phyloP scores from a whole-genome alignment of 2,888 invertebrate genomes.

The Apodemia arnacis region DNA sequence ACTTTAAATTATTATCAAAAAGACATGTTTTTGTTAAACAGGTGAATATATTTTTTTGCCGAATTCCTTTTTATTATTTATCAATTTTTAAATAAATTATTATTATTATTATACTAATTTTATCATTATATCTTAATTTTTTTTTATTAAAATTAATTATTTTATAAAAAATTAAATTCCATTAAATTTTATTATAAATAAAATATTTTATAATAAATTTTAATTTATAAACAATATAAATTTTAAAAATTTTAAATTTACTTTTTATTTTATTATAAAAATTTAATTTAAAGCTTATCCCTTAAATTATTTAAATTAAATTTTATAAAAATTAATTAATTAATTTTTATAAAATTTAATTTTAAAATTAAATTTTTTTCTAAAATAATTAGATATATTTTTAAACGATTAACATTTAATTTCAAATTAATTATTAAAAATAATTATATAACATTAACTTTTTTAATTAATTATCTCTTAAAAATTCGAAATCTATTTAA shows the following conservation, averaged over 20 bases:
- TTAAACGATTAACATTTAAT: slow-evolving; percentile 96
- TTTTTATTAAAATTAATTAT: slow-evolving; percentile 90
- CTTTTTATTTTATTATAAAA: slow-evolving; percentile 91
- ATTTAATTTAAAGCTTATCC: slow-evolving; percentile 95
- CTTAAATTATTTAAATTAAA: slow-evolving; percentile 92
- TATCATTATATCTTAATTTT: slow-evolving; percentile 93
- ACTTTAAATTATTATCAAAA: slow-evolving; percentile 90
- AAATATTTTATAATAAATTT: slow-evolving; percentile 92
- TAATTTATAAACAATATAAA: slow-evolving; percentile 94
- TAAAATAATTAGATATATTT: slow-evolving; percentile 97
- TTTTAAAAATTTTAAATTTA: slow-evolving; percentile 92
- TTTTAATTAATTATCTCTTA: slow-evolving; percentile 94
- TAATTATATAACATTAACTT: slow-evolving; percentile 95
- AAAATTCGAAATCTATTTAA: slow-evolving; percentile 94
- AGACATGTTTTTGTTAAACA: slow-evolving; percentile 98
- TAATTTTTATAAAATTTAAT: slow-evolving; percentile 90
- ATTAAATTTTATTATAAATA: slow-evolving; percentile 88
- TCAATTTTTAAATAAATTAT: slow-evolving; percentile 12
- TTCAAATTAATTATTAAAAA: slow-evolving; percentile 95
- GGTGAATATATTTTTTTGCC: slow-evolving; percentile 95
- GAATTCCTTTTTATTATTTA: slow-evolving; percentile 98
- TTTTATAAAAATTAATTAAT: slow-evolving; percentile 88
- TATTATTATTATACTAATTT: slow-evolving; percentile 93
- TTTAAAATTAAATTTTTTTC: slow-evolving; percentile 93
- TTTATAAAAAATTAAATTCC: slow-evolving; percentile 48